phyloP scores from a whole-genome alignment of 2,797 vertebrate species.

The Babyrousa celebensis region DNA sequence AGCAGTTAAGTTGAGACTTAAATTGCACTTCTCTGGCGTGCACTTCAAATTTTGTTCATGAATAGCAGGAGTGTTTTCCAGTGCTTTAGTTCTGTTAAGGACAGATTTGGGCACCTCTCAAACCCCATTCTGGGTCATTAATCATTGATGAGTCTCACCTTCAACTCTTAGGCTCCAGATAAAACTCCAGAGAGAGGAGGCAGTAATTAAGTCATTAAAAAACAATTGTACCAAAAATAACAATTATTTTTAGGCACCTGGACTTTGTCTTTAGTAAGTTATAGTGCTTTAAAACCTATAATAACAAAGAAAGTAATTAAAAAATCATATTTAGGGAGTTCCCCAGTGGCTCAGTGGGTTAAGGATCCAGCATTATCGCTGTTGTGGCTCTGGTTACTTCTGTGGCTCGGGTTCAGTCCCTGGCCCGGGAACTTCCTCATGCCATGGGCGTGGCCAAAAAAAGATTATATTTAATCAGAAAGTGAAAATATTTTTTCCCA shows the following conservation, averaged over 20 bases:
- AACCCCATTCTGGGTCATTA: not conserved
- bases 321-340: not conserved
- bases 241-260: conserved; percentile 53
- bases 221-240: conserved; percentile 43
- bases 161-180: conserved; percentile 6
- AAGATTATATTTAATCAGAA: conserved; percentile 55
- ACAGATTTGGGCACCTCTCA: not conserved
- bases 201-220: conserved; percentile 66
- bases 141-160: conserved; percentile 48
- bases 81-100: conserved; percentile 18
- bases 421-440: no score
- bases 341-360: no score
- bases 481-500: conserved; percentile 21
- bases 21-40: conserved; percentile 35
- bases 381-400: no score
- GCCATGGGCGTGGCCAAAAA: no score
- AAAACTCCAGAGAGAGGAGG: not conserved
- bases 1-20: conserved; percentile 70
- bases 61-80: conserved; percentile 42
- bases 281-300: conserved; percentile 44
- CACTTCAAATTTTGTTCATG: conserved; percentile 58
- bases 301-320: conserved; percentile 44
- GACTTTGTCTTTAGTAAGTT: conserved; percentile 56
- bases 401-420: no score
- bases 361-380: no score